Base-by-base conservation (phyloP, 64 coral and sea anemone species). In the Montipora capricornis region DNA sequence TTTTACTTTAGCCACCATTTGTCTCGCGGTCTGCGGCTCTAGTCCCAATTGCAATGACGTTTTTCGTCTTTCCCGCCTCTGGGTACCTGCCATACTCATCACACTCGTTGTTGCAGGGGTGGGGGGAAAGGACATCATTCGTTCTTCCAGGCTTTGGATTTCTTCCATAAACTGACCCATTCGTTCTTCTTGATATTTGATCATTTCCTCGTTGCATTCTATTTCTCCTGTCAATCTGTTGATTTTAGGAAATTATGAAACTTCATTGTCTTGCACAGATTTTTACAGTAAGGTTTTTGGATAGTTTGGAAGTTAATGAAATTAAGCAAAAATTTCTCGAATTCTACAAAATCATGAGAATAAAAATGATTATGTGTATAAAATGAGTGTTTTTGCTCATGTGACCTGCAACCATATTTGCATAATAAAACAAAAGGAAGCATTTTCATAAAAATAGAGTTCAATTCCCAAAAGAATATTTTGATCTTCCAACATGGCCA, bases 171-270 rank as follows among this genome's bases (percentile, higher is more conserved):
- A 98, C 75, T 98, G 96, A 75, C 82, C 75, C 48, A 99, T 91
- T 73, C 95, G 75, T 44, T 99, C 89, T 60, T 99, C 95, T 50
- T 99, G 98, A 45, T 94, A 95, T 45, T 96, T 95, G 58, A 99
- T 99, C 70, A 99, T 99, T 82, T 99, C 98, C 53, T 99, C 95
- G 52, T 99, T 95, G 76, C 92, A 91, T 87, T 99, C 91, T 16
- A 95, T 26, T 66, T 99, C 98, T 49, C 89, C 89, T 0, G 87
- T 89, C 44, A 96, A 61, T 75, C 94, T 86, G 17, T 86, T 73
- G 8, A 86, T 11, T 69, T 73, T 19, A 52, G 2, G 47, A 68
- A 3, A 37, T 37, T 37, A 53, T 37, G 37, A 37, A 37, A 37
- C 37, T 37, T 37, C 37, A 37, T 37, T 37, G 2, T 37, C 37